Conservation (phyloP, 2,797 vertebrate species). For the Picus viridis region DNA sequence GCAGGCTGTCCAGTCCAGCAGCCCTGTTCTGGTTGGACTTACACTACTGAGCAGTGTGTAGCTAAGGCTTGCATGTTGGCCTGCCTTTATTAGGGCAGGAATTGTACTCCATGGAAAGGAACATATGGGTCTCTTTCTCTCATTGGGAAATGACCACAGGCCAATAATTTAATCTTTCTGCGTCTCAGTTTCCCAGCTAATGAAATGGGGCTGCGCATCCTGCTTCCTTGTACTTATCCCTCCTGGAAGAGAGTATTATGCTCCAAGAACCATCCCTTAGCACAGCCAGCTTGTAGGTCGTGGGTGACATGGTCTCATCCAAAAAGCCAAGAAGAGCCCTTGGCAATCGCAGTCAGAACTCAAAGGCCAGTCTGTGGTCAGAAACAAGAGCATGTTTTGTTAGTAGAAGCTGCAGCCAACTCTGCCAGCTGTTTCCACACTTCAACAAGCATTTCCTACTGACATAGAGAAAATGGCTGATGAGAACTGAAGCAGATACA, state of each 20-base stretch:
- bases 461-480: slow-evolving; percentile 2
- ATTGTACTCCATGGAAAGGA: neutral
- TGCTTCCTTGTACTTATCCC: neutral
- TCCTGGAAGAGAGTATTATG: accelerated
- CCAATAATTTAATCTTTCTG: neutral
- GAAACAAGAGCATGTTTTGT: slow-evolving; percentile 15
- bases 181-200: neutral
- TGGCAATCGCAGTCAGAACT: neutral
- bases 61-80: neutral
- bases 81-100: neutral
- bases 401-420: neutral
- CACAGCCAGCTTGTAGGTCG: neutral
- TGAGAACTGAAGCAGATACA: slow-evolving; percentile 1
- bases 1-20: neutral
- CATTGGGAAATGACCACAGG: neutral
- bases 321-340: neutral
- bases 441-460: slow-evolving; percentile 46
- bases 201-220: neutral
- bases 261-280: neutral
- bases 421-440: slow-evolving; percentile 58
- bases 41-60: neutral
- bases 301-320: neutral
- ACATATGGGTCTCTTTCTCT: neutral
- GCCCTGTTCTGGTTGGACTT: neutral
- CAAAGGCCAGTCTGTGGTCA: slow-evolving; percentile 43